Evolutionary conservation across 2,113 vertebrate genomes (phyloP).

Genomic region (Empidonax traillii): DNA sequence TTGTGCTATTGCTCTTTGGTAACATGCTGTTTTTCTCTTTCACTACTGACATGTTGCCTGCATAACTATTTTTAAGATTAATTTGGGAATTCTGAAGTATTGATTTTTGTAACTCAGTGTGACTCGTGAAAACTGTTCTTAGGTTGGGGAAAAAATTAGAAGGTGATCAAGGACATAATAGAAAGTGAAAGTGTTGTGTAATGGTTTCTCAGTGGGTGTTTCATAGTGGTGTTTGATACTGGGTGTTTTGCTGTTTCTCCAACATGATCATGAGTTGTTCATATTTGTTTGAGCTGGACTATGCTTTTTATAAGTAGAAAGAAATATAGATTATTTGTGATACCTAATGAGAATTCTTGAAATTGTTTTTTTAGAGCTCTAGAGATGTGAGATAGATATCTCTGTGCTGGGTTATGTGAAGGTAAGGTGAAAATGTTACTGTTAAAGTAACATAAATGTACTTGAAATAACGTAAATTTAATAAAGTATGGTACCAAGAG

Average conservation of each 20-base stretch:
- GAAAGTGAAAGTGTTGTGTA: not conserved
- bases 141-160: not conserved
- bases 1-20: not conserved
- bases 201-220: not conserved
- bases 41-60: not conserved
- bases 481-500: not conserved
- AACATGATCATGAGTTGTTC: not conserved
- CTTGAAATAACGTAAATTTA: not conserved
- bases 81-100: not conserved
- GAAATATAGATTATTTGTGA: not conserved
- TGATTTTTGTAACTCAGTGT: not conserved
- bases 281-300: not conserved
- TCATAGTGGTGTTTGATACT: not conserved
- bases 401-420: not conserved
- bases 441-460: not conserved
- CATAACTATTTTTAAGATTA: not conserved
- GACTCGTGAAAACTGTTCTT: not conserved
- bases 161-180: not conserved
- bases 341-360: not conserved
- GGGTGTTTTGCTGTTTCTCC: not conserved
- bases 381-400: not conserved
- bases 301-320: not conserved
- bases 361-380: not conserved
- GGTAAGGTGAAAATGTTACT: not conserved
- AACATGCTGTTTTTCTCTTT: not conserved